A percentile compares a stretch with the other conserved stretches of the same genome.
These are phyloP conservation scores for Ephestia elutella DNA, from an alignment of 1,140 invertebrate genomes.

Conservation along the genomic window DNA sequence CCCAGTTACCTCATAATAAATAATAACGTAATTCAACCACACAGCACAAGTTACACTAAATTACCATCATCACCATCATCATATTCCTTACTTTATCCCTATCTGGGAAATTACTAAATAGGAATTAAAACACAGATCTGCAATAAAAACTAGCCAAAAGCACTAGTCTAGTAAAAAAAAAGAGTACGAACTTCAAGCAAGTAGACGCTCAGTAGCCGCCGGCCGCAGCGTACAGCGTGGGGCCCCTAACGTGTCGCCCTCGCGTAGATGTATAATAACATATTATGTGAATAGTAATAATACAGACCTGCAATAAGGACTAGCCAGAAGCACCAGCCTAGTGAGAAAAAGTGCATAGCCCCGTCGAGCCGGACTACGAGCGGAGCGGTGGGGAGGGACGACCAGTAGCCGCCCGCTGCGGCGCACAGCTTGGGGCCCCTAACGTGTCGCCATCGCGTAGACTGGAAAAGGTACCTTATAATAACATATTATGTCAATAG, in stretches of 20 bases:
- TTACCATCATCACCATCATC: too few relatives aligned
- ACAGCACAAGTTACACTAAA: too few relatives aligned
- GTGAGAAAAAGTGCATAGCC: conserved; percentile 83
- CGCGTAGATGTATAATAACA: too few relatives aligned
- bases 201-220: conserved; percentile 88
- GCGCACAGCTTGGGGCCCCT: conserved; percentile 83
- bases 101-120: too few relatives aligned
- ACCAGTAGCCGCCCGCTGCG: conserved; percentile 88
- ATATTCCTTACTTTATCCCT: too few relatives aligned
- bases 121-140: conserved; percentile 78
- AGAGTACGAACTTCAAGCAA: conserved; percentile 87
- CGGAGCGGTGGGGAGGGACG: conserved; percentile 86
- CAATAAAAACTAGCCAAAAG: conserved; percentile 91
- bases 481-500: not conserved
- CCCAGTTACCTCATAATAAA: too few relatives aligned
- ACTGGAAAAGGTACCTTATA: too few relatives aligned
- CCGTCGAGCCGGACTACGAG: conserved; percentile 90
- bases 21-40: too few relatives aligned
- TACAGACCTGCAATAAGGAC: conserved; percentile 86
- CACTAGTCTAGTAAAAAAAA: conserved; percentile 93
- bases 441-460: too few relatives aligned
- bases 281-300: conserved; percentile 68
- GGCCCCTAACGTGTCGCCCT: conserved; percentile 87
- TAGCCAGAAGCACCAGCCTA: conserved; percentile 96
- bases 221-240: conserved; percentile 84